These are phyloP conservation scores for Illadopsis cleaveri DNA, from an alignment of 2,113 vertebrate genomes.

Conservation along the genomic window DNA sequence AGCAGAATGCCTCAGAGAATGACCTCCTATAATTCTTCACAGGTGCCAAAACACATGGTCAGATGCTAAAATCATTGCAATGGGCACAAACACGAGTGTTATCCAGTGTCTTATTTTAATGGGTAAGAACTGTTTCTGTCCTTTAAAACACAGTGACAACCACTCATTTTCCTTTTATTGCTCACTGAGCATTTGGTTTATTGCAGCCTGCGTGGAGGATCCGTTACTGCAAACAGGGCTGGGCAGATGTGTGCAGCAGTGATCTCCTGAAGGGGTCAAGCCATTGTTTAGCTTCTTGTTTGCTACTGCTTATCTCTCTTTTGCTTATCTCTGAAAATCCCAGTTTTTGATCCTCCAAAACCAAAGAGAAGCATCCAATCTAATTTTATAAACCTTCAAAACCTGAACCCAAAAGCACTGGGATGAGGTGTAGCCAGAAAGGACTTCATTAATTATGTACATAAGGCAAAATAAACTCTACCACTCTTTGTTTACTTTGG, in stretches of 20 bases:
- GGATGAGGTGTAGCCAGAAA: not conserved
- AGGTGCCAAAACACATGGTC: not conserved
- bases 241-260: not conserved
- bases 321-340: not conserved
- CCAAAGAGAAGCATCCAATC: not conserved
- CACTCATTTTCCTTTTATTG: not conserved
- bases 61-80: not conserved
- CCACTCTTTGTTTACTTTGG: not conserved
- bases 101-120: not conserved
- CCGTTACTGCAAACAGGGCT: fast-evolving
- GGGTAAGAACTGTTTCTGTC: not conserved
- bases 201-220: not conserved
- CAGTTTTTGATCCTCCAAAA: not conserved
- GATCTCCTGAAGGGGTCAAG: not conserved
- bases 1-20: not conserved
- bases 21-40: not conserved
- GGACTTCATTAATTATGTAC: not conserved
- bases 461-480: not conserved
- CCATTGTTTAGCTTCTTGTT: not conserved
- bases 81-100: not conserved
- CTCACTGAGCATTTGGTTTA: not conserved
- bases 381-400: not conserved
- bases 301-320: not conserved
- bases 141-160: not conserved
- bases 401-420: not conserved